Evolutionary conservation across 2,797 vertebrate genomes (phyloP).

Genomic region (Bovichtus variegatus): DNA sequence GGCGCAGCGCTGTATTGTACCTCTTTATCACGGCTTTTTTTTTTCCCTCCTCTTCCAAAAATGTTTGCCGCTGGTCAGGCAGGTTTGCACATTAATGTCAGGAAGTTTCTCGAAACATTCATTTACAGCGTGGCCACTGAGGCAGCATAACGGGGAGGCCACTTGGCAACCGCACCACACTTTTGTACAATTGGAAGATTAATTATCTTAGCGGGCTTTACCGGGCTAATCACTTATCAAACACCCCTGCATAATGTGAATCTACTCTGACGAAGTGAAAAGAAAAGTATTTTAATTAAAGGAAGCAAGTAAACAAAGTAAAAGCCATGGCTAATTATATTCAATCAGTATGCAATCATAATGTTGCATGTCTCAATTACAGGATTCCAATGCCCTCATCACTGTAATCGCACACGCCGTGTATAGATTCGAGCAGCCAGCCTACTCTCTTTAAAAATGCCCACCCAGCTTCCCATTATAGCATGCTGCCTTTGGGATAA

Average conservation of each 20-base stretch:
- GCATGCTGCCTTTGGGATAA: slow-evolving; percentile 66
- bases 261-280: slow-evolving; percentile 52
- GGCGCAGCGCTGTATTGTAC: no score
- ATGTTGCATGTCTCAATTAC: slow-evolving; percentile 79
- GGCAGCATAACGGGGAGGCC: background rate
- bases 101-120: no score
- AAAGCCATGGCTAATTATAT: slow-evolving; percentile 76
- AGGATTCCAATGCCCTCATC: slow-evolving; percentile 69
- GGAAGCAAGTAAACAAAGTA: slow-evolving; percentile 75
- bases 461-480: slow-evolving; percentile 67
- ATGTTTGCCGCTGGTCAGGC: no score
- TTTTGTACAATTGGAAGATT: slow-evolving; percentile 61
- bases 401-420: slow-evolving; percentile 53
- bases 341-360: slow-evolving; percentile 79
- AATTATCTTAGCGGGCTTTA: slow-evolving; percentile 61
- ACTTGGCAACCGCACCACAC: slow-evolving; percentile 46
- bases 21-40: no score
- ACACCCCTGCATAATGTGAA: slow-evolving; percentile 61
- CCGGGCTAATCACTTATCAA: slow-evolving; percentile 72
- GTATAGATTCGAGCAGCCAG: slow-evolving; percentile 53
- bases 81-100: no score
- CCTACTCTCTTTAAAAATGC: slow-evolving; percentile 61
- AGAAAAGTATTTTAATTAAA: slow-evolving; percentile 75
- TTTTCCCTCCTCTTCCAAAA: no score
- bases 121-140: slow-evolving; percentile 11